These are phyloP conservation scores for Lydus trimaculatus DNA, from an alignment of 2,888 invertebrate species.

Conservation along the genomic window DNA sequence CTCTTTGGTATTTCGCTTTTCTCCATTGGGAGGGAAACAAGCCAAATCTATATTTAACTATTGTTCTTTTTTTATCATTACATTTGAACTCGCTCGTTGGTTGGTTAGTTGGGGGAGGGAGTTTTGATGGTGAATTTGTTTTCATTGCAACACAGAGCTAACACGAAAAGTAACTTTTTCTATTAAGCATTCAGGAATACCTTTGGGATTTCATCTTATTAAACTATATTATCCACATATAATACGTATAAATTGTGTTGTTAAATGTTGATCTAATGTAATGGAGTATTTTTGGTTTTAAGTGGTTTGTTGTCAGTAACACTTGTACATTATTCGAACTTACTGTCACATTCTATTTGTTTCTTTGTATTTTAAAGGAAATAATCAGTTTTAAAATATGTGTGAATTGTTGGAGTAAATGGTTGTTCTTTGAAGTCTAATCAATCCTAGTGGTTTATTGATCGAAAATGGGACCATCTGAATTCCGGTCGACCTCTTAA, in stretches of 20 bases:
- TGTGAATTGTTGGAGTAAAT: neutral
- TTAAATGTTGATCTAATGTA: neutral
- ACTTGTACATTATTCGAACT: no score
- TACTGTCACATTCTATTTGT: no score
- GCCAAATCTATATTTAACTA: slow-evolving; percentile 6
- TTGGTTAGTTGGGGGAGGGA: no score
- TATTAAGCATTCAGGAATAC: slow-evolving; percentile 19
- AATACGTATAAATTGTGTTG: neutral
- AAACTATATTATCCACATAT: slow-evolving; percentile 27
- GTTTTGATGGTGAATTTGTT: slow-evolving; percentile 16
- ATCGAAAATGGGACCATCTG: slow-evolving; percentile 29
- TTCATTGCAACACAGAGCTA: slow-evolving; percentile 12
- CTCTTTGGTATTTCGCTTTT: neutral
- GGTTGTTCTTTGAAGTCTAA: neutral
- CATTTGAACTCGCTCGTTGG: slow-evolving; percentile 6
- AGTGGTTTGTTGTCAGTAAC: no score
- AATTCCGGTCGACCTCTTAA: slow-evolving; percentile 27
- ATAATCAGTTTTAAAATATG: no score
- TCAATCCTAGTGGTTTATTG: neutral
- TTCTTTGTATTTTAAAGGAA: no score
- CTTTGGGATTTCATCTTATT: slow-evolving; percentile 36
- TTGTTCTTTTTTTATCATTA: slow-evolving; percentile 10
- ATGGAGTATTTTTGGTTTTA: neutral
- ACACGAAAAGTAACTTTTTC: slow-evolving; percentile 30
- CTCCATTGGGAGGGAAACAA: neutral